Evolutionary conservation across 2,113 vertebrate species (phyloP).

Genomic region (Hyla sarda): DNA sequence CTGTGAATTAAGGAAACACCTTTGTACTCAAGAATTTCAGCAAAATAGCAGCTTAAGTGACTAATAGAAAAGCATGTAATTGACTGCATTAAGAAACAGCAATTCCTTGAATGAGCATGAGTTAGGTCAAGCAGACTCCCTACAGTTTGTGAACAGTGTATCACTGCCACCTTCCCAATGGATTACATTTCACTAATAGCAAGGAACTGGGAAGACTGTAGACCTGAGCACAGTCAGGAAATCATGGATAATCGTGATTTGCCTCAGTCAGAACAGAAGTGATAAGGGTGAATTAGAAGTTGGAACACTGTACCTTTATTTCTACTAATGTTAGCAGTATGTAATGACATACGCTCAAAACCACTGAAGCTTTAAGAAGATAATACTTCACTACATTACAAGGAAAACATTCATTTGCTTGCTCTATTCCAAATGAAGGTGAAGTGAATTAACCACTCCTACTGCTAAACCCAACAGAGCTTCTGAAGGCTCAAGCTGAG

Average conservation of each 20-base stretch:
- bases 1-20: slow-evolving; percentile 24
- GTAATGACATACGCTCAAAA: background rate
- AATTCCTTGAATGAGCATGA: slow-evolving; percentile 10
- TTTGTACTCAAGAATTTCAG: slow-evolving; percentile 27
- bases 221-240: background rate
- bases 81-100: slow-evolving; percentile 12
- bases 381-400: background rate
- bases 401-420: background rate
- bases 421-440: background rate
- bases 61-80: slow-evolving; percentile 2
- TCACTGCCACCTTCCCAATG: slow-evolving; percentile 4
- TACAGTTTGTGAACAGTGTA: background rate
- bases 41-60: slow-evolving; percentile 21
- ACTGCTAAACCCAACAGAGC: too few species aligned
- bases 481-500: too few species aligned
- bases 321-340: background rate
- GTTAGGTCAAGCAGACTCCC: slow-evolving; percentile 13
- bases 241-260: background rate
- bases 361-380: background rate
- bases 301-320: background rate
- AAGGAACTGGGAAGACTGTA: background rate
- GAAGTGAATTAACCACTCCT: too few species aligned
- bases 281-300: background rate
- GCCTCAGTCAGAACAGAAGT: background rate
- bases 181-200: slow-evolving; percentile 27